Base-by-base conservation (phyloP, 1,140 invertebrate species). In the Steinernema khuongi region DNA sequence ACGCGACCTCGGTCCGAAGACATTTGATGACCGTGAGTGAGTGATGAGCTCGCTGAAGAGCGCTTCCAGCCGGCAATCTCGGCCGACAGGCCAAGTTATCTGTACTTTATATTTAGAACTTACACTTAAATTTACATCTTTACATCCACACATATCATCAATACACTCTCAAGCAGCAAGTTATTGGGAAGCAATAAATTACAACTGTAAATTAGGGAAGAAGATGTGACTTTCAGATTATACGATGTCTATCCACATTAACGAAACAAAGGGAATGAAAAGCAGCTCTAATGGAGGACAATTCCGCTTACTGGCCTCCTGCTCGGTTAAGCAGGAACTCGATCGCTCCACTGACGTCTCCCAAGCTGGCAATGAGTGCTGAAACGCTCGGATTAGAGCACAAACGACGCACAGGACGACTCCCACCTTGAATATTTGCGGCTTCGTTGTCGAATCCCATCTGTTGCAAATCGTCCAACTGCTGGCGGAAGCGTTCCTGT, bases 151-250 rank as follows among this genome's bases (percentile, higher is more conserved):
- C n/a, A n/a, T n/a, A n/a, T n/a, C n/a, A n/a, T n/a, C n/a, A n/a
- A n/a, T n/a, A n/a, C n/a, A n/a, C n/a, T n/a, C n/a, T n/a, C n/a
- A n/a, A n/a, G n/a, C n/a, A n/a, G n/a, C n/a, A n/a, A n/a, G n/a
- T n/a, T n/a, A n/a, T n/a, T n/a, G n/a, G n/a, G n/a, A n/a, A 4
- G 4, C 68, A 70, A 70, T 50, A 70, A 70, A 36, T n/a, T 17
- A 43, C 41, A n/a, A 43, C 41, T 17, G 30, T 14, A 66, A 7
- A n/a, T 28, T 22, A 66, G 7, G 7, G 66, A 0, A 26, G 66
- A n/a, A 26, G 18, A 66, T 4, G 18, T 1, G 2, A 4, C 11
- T 22, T 29, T 66, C 29, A 22, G 1, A 4, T 29, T 66, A 66
- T 26, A 26, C 50, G 29, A 66, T 18, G 22, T 66, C 50, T 2